Base-by-base conservation (phyloP, 2,797 vertebrate genomes). In the Sciurus vulgaris region DNA sequence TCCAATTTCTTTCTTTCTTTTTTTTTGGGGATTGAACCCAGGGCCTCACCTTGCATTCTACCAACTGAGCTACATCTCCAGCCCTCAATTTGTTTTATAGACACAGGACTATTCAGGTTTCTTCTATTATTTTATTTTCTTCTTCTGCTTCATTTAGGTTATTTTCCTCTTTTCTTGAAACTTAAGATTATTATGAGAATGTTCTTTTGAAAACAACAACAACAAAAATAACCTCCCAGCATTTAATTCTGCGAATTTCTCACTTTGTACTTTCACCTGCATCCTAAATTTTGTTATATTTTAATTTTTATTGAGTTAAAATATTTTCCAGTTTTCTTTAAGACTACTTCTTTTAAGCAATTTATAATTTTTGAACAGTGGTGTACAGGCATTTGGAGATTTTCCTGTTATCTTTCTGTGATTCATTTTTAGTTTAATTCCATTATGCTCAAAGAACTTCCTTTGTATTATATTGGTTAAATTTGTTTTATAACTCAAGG, bases 251-350 rank as follows among this genome's bases (percentile, higher is more conserved):
- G 17, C 35, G 7, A 35, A 67, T 87, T 91, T 77, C 38, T 30
- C 24, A 61, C 35, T 79, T 56, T 83, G 14, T 54, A 38, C 11
- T 90, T 86, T 76, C 76, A 44, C 67, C 77, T 92, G 11, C 5
- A 61, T 74, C 38, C 4, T 24, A 79, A 61, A 61, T 61, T 61
- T 61, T 92, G 24, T 33, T 81, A 10, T 47, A 59, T 85, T 85
- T 77, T 82, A 1, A 81, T 92, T 89, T 81, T 84, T 86, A 65
- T 72, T 54, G 61, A 93, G 5, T 95, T 86, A 13, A 93, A 1
- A 69, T 95, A 67, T 86, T 89, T 95, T 95, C 28, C 72, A 6
- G 59, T 95, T 89, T 91, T 28, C 18, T 14, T 86, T 13, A 51
- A 54, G 15, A 67, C 28, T 67, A 35, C 54, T 88, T 84, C 47